Conservation (phyloP, 1,140 invertebrate species). For the Lutraria rhynchaena region DNA sequence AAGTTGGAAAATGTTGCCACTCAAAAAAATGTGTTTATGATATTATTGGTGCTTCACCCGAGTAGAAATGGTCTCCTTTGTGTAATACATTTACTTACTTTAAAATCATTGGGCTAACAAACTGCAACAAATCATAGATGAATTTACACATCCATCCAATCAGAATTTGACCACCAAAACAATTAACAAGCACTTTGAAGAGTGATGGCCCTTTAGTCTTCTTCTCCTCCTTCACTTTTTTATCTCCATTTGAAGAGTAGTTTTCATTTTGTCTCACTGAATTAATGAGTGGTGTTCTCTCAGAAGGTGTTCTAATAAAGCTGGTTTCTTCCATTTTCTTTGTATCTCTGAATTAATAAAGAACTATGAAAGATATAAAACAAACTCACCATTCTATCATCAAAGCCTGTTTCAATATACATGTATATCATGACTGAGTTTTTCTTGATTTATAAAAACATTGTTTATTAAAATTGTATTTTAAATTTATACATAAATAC, state of each 20-base stretch:
- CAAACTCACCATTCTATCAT: background rate
- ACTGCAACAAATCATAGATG: conserved; percentile 75
- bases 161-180: conserved; percentile 70
- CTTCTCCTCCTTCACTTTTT: conserved; percentile 54
- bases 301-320: conserved; percentile 18
- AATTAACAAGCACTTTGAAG: conserved; percentile 70
- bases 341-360: background rate
- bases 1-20: no score
- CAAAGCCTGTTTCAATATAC: no score
- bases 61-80: no score
- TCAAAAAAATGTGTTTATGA: no score
- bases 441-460: no score
- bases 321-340: conserved; percentile 3
- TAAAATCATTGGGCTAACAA: conserved; percentile 73
- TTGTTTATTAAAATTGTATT: no score
- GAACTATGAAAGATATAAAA: background rate
- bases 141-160: conserved; percentile 74
- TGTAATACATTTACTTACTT: conserved; percentile 70
- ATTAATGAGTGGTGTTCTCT: conserved; percentile 59
- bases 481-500: no score
- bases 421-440: no score
- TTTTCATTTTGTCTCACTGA: background rate
- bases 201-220: conserved; percentile 68
- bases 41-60: no score
- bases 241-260: conserved; percentile 23